phyloP scores from a whole-genome alignment of 2,888 invertebrate species.

The Dascillus cervinus region DNA sequence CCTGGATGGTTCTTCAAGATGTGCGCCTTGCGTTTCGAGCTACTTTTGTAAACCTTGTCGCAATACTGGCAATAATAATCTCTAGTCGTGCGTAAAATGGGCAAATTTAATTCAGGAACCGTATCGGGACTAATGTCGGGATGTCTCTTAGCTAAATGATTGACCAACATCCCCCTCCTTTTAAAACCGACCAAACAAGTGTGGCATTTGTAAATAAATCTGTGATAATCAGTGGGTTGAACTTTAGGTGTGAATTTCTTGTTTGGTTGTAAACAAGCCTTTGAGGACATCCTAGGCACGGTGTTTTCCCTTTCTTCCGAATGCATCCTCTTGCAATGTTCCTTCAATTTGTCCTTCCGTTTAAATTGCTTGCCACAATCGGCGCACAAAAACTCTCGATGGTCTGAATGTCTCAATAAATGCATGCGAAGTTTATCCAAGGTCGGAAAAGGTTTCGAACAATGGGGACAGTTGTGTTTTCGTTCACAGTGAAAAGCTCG shows the following conservation, averaged over 20 bases:
- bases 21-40: slow-evolving; percentile 76
- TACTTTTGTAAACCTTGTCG: slow-evolving; percentile 74
- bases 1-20: slow-evolving; percentile 80
- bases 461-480: slow-evolving; percentile 59
- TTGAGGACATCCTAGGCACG: slow-evolving; percentile 24
- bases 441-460: slow-evolving; percentile 62
- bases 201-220: slow-evolving; percentile 70
- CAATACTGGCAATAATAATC: slow-evolving; percentile 82
- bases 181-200: slow-evolving; percentile 70
- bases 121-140: slow-evolving; percentile 56
- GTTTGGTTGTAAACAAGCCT: slow-evolving; percentile 20
- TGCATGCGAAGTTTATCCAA: slow-evolving; percentile 66
- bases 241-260: slow-evolving; percentile 52
- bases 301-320: slow-evolving; percentile 40
- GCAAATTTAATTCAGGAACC: slow-evolving; percentile 67
- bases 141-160: slow-evolving; percentile 75
- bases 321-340: slow-evolving; percentile 65
- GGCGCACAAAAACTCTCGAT: slow-evolving; percentile 64
- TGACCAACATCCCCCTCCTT: slow-evolving; percentile 73
- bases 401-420: slow-evolving; percentile 57
- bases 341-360: slow-evolving; percentile 65
- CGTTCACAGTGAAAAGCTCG: slow-evolving; percentile 60
- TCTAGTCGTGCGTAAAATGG: slow-evolving; percentile 66
- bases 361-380: slow-evolving; percentile 72
- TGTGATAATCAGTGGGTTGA: slow-evolving; percentile 58